A percentile compares a stretch with the other conserved stretches of the same genome.
These are phyloP conservation scores for Poeciliopsis prolifica DNA, from an alignment of 2,113 vertebrate species.

Conservation along the genomic window DNA sequence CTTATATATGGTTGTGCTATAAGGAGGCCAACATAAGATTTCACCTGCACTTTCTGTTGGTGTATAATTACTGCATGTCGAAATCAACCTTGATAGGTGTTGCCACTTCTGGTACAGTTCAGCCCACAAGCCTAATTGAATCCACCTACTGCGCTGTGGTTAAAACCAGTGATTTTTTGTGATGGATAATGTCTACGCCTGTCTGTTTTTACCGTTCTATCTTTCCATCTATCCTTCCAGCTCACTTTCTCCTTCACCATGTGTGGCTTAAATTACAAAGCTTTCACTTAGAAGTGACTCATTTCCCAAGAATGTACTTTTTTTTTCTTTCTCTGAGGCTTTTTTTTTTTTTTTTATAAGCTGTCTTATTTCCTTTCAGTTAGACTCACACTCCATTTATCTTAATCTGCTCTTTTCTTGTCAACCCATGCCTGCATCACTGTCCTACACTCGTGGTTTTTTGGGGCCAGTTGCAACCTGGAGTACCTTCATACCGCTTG, in stretches of 20 bases:
- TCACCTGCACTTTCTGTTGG: conserved; percentile 5
- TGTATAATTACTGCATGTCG: conserved; percentile 11
- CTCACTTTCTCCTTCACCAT: conserved; percentile 44
- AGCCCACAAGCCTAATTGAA: conserved; percentile 24
- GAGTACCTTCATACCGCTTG: background rate
- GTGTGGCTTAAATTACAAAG: conserved; percentile 76
- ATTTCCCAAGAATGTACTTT: conserved; percentile 64
- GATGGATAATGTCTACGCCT: conserved; percentile 40
- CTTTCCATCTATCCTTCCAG: conserved; percentile 26
- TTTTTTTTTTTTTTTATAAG: conserved; percentile 12
- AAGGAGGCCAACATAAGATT: background rate
- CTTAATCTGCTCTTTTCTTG: conserved; percentile 27
- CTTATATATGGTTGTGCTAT: background rate
- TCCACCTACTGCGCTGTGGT: conserved; percentile 22
- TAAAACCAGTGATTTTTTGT: conserved; percentile 29
- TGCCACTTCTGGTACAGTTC: conserved; percentile 17
- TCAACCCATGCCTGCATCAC: conserved; percentile 22
- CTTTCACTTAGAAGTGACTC: conserved; percentile 74
- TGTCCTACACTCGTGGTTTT: conserved; percentile 15
- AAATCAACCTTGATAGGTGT: conserved; percentile 7
- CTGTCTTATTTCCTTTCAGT: conserved; percentile 52
- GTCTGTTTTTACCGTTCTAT: conserved; percentile 24
- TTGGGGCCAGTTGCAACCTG: conserved; percentile 3
- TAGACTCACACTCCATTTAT: conserved; percentile 34
- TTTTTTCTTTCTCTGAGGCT: conserved; percentile 19